Evolutionary conservation across 1,140 invertebrate species (phyloP), one percentile per base, ranked within the genome.

Genomic region (Drosophila melanica): DNA sequence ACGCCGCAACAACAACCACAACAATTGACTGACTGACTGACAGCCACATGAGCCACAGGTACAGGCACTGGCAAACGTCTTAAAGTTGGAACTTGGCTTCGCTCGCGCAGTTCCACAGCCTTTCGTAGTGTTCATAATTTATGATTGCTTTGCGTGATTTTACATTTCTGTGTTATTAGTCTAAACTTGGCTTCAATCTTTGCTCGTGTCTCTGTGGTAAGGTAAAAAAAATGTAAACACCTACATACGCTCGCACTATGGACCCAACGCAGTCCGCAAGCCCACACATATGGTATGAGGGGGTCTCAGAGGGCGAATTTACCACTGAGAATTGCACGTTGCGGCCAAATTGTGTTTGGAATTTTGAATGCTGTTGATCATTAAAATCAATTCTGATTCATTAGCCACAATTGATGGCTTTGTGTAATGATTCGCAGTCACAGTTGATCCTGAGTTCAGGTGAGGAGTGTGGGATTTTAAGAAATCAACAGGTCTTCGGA

Each of bases 131-230:
- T 71, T 72, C 68, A 79, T 79, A 79, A 79, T 77, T 79, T 77
- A 79, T 79, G 77, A 79, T 79, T 79, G 74, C 74, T 79, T 79
- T 77, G 77, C 77, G 77, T 79, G 77, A 79, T 79, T 79, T 76
- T 76, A 71, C 74, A 79, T 79, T 79, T 79, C 74, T 79, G 55
- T 73, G 69, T 79, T 79, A 79, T 79, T 79, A 79, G 77, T 79
- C 68, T 77, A 77, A 79, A 79, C 62, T 79, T 79, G 69, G 77
- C 59, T 72, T 63, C 47, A 44, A 37, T 51, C 63, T 55, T 20
- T 44, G 63, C 16, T 44, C 23, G 37, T 71, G 60, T 50, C 48
- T 48, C 33, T 65, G 68, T 50, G 23, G 37, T 27, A 20, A 64
- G 30, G 14, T 51, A 39, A 41, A 55, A 23, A 41, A 35, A 41